Base-by-base conservation (phyloP, 2,113 vertebrate genomes). In the Noturus placidus region DNA sequence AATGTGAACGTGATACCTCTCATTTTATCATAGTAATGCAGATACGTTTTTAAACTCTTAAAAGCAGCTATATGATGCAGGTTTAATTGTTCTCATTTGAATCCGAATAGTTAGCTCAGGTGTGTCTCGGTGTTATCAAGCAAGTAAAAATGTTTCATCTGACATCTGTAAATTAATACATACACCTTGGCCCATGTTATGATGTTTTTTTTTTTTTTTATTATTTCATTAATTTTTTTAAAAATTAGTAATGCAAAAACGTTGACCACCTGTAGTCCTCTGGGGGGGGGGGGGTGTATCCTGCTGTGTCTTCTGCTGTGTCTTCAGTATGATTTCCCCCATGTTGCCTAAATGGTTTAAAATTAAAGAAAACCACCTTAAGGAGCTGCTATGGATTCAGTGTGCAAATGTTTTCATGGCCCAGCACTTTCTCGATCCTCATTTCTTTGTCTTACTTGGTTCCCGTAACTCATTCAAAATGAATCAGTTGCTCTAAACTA, bases 301-400 rank as follows among this genome's bases (percentile, higher is more conserved):
- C 54, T 72, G 35, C 84, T 72, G 57, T 83, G 27, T 82, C 22
- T 86, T 35, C 54, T 72, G 35, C 84, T 72, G 57, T 83, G 27
- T 82, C 22, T 86, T 35, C 83, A 89, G 72, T 93, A 92, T 90
- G 92, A 92, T 89, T 89, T 94, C 91, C 91, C 88, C 92, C 89
- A 88, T 93, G 93, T 91, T 88, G 91, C 90, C 91, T 85, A 74
- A 89, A 82, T 89, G 82, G 86, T 92, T 88, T 82, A 52, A 88
- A 88, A 94, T 94, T 94, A 94, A 94, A 93, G 90, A 88, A 90
- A 90, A 89, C 90, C 89, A 33, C 92, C 90, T 89, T 67, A 69
- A 90, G 84, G 91, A 79, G 91, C 92, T 89, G 91, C 89, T 91
- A 86, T 92, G 85, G 87, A 92, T 82, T 85, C 91, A 87, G 74